Evolutionary conservation across 2,113 vertebrate genomes (phyloP).

Genomic region (Cyprinus carpio): DNA sequence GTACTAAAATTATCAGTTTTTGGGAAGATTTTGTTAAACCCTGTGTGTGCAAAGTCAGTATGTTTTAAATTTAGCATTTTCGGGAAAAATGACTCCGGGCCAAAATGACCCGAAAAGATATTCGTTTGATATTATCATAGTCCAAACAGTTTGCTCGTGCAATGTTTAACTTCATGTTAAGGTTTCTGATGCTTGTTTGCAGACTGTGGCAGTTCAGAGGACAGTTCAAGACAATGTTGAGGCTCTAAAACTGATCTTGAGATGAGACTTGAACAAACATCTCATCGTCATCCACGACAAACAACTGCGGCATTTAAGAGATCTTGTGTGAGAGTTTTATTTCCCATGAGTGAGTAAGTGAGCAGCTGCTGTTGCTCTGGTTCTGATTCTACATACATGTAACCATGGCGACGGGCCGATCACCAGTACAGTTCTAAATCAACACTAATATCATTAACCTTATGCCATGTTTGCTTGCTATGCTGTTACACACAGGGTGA

Average conservation of each 20-base stretch:
- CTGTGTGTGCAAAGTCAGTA: too few relatives aligned
- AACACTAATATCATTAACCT: neutral
- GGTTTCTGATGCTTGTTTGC: neutral
- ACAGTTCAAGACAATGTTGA: neutral
- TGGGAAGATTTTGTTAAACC: too few relatives aligned
- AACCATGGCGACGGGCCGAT: neutral
- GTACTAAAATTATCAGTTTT: too few relatives aligned
- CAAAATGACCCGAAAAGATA: too few relatives aligned
- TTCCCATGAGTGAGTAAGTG: neutral
- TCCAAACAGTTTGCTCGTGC: neutral
- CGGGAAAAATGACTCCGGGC: too few relatives aligned
- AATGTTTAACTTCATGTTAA: neutral
- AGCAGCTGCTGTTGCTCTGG: neutral
- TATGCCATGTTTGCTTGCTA: neutral
- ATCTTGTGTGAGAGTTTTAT: neutral
- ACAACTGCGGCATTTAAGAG: too few relatives aligned
- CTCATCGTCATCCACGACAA: neutral
- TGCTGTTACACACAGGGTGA: neutral
- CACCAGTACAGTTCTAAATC: too few relatives aligned
- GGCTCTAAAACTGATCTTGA: too few relatives aligned
- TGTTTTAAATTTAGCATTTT: too few relatives aligned
- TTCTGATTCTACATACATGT: neutral
- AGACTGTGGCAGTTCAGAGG: neutral
- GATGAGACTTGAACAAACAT: neutral
- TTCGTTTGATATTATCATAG: neutral